Conservation (phyloP, 2,797 vertebrate genomes). For the Dromococcyx pavoninus region DNA sequence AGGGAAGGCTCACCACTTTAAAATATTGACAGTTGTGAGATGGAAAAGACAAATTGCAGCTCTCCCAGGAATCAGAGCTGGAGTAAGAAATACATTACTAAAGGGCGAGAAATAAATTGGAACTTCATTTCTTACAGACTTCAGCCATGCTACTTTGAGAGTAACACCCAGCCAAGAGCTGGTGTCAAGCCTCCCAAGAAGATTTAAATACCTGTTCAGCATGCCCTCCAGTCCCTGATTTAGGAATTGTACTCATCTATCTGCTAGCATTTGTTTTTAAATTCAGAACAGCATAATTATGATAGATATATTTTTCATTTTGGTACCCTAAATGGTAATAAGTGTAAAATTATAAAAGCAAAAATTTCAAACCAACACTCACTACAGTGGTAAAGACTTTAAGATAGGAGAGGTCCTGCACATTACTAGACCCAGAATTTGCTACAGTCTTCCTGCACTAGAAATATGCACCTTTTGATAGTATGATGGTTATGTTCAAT, state of each 20-base stretch:
- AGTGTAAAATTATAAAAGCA: not conserved
- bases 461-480: not conserved
- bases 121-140: not conserved
- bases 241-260: not conserved
- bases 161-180: not conserved
- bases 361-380: not conserved
- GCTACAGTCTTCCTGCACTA: not conserved
- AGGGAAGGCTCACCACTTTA: not conserved
- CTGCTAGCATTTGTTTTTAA: not conserved
- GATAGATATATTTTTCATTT: not conserved
- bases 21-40: not conserved
- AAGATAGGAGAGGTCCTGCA: not conserved
- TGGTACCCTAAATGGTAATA: not conserved
- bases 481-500: not conserved
- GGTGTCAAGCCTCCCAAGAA: not conserved
- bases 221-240: not conserved
- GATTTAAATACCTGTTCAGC: not conserved
- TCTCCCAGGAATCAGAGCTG: not conserved
- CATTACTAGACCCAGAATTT: not conserved
- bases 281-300: not conserved
- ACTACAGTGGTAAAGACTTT: not conserved
- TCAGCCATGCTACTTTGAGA: not conserved
- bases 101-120: not conserved
- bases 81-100: not conserved
- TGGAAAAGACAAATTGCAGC: not conserved